Base-by-base conservation (phyloP, 64 coral and sea anemone genomes). In the Acropora tenuis region DNA sequence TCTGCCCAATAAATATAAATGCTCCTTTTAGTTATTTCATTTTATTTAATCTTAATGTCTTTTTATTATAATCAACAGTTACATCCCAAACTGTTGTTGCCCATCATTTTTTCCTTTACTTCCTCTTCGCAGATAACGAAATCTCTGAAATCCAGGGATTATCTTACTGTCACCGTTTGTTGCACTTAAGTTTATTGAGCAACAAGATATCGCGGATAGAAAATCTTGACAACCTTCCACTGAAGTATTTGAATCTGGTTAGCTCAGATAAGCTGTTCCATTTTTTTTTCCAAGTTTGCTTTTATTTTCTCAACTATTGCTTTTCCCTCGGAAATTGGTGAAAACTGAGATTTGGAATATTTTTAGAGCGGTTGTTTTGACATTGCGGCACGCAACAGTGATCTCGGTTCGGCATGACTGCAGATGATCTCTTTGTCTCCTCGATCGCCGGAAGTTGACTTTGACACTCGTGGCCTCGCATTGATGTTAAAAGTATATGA, bases 61-160 rank as follows among this genome's bases (percentile, higher is more conserved):
- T 41, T 48, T n/a, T 48, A 4, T 8, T 41, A 79, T 79, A 6
- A 12, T 17, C 9, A 30, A 0, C 30, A 0, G 30, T 30, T 30
- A 30, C 0, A 30, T 30, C 30, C 30, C 30, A 30, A 55, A 55
- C 52, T 55, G 52, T 9, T 76, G 45, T 43, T 76, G 43, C 45
- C 4, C 9, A 11, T 47, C 17, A 48, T 1, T 19, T 30, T 4
- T 55, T 74, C 71, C 80, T 96, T 86, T 17, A 92, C 67, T 30
- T 90, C 8, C 77, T 6, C 66, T 83, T 57, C 12, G 47, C 79
- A 99, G 97, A 96, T 71, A 99, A 99, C 80, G 80, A 86, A 53
- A 96, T 99, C 42, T 49, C 73, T 72, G 97, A 99, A 68, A 99
- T 99, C 3, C 88, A 96, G 69, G 97, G 97, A 40, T 60, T 99